Evolutionary conservation across 1,140 invertebrate species (phyloP), one percentile per base, ranked within the genome.

Genomic region (Andrena cerasifolii): DNA sequence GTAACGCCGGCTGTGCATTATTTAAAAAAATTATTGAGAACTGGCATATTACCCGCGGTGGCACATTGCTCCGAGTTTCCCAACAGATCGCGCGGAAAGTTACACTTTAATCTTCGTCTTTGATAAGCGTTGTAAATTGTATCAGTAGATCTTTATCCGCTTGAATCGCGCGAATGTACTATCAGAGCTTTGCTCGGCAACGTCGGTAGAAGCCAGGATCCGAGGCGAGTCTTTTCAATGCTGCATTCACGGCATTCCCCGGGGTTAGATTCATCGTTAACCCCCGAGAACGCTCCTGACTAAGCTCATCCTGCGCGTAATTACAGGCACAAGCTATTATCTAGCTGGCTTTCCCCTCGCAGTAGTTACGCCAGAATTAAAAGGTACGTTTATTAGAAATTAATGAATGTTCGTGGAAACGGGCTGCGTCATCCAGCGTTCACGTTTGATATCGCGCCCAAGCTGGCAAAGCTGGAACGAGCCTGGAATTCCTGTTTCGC

Each of bases 251-350:
- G 70, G 77, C 58, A 78, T 78, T 65, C 61, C 8, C n/a, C 59
- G 31, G 61, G 77, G 77, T 78, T 73, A 78, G 59, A 74, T 65
- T 65, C 24, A 16, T 78, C 70, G 77, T 78, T 78, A 74, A 78
- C 77, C 77, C 14, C 70, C 28, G 7, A 40, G 43, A 58, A 59
- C 8, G 18, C 43, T 59, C 40, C 16, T 31, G 53, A 31, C 58
- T 16, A 59, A 72, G 54, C 56, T 71, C 43, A 18, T 58, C 21
- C 36, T 43, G 40, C 21, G 43, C 28, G 59, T 79, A 75, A 79
- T 79, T 78, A 63, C 49, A 56, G 24, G 7, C 65, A 59, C 18
- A 8, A 24, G 31, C 65, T 59, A 58, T 67, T 31, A 43, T 67
- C 51, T 63, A 36, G 53, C 65, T 28, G 26, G 26, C 43, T 43